Base-by-base conservation (phyloP, 2,888 invertebrate genomes). In the Drosophila subsilvestris region DNA sequence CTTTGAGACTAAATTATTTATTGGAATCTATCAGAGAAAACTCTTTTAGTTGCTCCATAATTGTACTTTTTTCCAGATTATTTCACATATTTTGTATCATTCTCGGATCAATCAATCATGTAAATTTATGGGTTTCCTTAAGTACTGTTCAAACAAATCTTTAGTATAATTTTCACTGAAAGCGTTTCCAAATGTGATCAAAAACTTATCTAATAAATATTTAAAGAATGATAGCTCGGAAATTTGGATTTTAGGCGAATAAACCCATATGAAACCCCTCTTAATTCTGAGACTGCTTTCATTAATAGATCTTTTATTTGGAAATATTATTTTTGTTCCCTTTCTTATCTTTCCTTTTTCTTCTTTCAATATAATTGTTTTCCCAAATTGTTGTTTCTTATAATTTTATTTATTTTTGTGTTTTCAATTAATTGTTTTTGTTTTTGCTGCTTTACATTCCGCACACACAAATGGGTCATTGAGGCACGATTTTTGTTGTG, bases 401-500 rank as follows among this genome's bases (percentile, higher is more conserved):
- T 69, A 48, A 51, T 70, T 63, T 70, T 71, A 63, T 75, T 62
- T 69, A 2, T 22, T 22, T 5, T 22, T 22, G 29, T 70, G 71
- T 63, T 45, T 44, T 55, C 17, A 37, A 37, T n/a, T 12, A 37
- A 37, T 37, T 37, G 14, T 3, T 32, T 12, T 14, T 63, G 6
- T 37, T 37, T 20, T 63, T 79, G 63, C 68, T 77, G 72, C 43
- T 79, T 78, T 73, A 67, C 57, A 79, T 80, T 72, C 80, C 57
- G 32, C 58, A 58, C 60, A 61, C 75, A 69, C 66, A 80, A 80
- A 80, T 79, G 69, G 79, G 79, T 78, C 79, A 75, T 62, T 63
- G 67, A 25, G 73, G 80, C 79, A 79, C 79, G 79, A 79, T 80
- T 79, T 80, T 67, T 47, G 65, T 47, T 74, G 65, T 59, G 27